Base-by-base conservation (phyloP, 2,888 invertebrate species). In the Acanthosepion esculentum region DNA sequence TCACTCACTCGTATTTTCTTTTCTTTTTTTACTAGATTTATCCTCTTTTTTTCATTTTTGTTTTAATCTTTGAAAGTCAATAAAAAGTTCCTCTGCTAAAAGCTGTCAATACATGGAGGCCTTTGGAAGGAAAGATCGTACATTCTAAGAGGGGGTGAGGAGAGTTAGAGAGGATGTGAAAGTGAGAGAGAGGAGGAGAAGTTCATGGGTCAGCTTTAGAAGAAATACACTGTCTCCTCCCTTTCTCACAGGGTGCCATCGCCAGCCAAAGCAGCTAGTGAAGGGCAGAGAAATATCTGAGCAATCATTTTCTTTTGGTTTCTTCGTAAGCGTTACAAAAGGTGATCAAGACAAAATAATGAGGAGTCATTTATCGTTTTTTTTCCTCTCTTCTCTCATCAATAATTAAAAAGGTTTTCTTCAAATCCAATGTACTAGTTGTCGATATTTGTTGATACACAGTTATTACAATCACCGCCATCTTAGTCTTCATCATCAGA, bases 81-180 rank as follows among this genome's bases (percentile, higher is more conserved):
- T 78, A n/a, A 15, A 78, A 78, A 78, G 78, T 78, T 78, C n/a
- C 78, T 78, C 78, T 78, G 78, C 78, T 78, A 78, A 78, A 78
- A 78, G n/a, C 78, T 8, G n/a, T n/a, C n/a, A 78, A 78, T n/a
- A n/a, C 5, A 78, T 78, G 78, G 78, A n/a, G 78, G 78, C 78
- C 78, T 78, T 78, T 78, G 78, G n/a, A 78, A 33, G n/a, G 33
- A 78, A 78, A 18, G 78, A 5, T 78, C 12, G 5, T n/a, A 78
- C n/a, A 33, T n/a, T 78, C 33, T n/a, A 78, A n/a, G 29, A n/a
- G 78, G n/a, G 78, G 8, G 78, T 20, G 23, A 20, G 10, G 78
- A 78, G 15, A 78, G 78, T 29, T 29, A 78, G 78, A n/a, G 33
- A n/a, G n/a, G 15, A n/a, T n/a, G 78, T n/a, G 78, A n/a, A 12